Evolutionary conservation across 2,888 invertebrate species (phyloP).

Genomic region (Metallyticus violacea): DNA sequence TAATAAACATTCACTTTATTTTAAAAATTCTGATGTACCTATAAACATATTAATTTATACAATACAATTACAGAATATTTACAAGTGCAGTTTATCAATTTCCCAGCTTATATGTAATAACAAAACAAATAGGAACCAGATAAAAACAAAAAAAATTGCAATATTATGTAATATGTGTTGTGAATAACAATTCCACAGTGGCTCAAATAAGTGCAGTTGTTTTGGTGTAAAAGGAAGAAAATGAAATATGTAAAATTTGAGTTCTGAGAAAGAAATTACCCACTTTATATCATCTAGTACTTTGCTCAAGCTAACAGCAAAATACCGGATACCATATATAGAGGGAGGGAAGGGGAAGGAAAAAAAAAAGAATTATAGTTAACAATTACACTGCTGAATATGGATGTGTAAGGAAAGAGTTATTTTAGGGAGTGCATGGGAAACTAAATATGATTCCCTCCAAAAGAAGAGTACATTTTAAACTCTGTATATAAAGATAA

Average conservation of each 20-base stretch:
- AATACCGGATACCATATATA: not conserved
- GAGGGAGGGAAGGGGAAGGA: no score
- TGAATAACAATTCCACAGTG: not conserved
- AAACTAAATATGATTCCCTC: not conserved
- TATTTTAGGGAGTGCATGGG: not conserved
- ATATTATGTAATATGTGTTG: not conserved
- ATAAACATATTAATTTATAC: not conserved
- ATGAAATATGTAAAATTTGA: not conserved
- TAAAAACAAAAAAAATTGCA: not conserved
- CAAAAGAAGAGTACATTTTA: not conserved
- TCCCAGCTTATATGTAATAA: not conserved
- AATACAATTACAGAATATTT: not conserved
- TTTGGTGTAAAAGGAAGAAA: not conserved
- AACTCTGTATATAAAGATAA: not conserved
- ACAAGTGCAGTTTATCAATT: not conserved
- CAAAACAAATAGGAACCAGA: not conserved
- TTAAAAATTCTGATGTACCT: no score
- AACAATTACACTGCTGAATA: not conserved
- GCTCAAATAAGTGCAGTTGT: not conserved
- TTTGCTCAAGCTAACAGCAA: not conserved
- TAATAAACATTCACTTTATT: no score
- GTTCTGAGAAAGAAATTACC: not conserved
- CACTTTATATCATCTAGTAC: not conserved
- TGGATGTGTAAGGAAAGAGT: not conserved
- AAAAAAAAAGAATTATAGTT: not conserved